These are phyloP conservation scores for Oostethus manadensis DNA, from an alignment of 2,113 vertebrate genomes.

Conservation along the genomic window DNA sequence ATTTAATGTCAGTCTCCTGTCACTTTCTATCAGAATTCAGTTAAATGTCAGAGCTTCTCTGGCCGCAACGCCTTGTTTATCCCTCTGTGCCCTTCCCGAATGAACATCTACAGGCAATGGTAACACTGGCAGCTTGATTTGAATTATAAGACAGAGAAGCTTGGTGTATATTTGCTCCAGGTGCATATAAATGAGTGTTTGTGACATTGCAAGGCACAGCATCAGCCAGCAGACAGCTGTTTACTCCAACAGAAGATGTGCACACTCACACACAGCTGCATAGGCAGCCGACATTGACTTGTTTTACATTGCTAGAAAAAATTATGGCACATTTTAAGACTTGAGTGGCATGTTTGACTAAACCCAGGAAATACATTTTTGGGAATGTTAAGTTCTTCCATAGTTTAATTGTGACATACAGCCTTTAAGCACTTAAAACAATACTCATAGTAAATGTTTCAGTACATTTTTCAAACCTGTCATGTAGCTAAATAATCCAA, in stretches of 20 bases:
- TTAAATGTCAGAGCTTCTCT: conserved; percentile 71
- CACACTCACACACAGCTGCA: conserved; percentile 41
- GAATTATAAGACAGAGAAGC: conserved; percentile 72
- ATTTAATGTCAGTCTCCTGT: conserved; percentile 79
- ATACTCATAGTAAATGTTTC: too few relatives aligned
- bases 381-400: too few relatives aligned
- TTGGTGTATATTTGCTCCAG: conserved; percentile 75
- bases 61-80: conserved; percentile 74
- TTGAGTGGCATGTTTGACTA: conserved; percentile 2
- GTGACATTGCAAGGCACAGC: conserved; percentile 66
- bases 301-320: conserved; percentile 27
- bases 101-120: conserved; percentile 74
- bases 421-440: background rate
- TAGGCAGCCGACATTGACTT: conserved; percentile 16
- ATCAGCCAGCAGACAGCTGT: conserved; percentile 73
- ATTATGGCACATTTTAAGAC: conserved; percentile 8
- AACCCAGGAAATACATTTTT: too few relatives aligned
- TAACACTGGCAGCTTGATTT: conserved; percentile 68
- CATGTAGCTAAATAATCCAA: background rate
- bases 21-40: conserved; percentile 76
- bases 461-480: background rate
- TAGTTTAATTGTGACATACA: too few relatives aligned
- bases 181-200: conserved; percentile 75
- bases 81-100: conserved; percentile 76
- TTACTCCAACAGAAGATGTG: conserved; percentile 48